Conservation (phyloP, 23 tunicate genomes). For the Ciona savignyi region DNA sequence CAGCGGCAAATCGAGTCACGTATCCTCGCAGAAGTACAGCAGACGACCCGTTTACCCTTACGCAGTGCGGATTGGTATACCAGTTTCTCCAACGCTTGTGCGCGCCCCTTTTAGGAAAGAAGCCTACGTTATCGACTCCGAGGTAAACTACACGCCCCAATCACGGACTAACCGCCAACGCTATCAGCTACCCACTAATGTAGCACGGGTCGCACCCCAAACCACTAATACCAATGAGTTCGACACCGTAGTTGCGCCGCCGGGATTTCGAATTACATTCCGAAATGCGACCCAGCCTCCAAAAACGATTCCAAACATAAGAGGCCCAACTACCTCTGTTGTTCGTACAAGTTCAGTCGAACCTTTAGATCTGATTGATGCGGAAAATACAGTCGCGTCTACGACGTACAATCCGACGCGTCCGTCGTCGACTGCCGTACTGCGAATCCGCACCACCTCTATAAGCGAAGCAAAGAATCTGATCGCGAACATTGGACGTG, state of each 20-base stretch:
- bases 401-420: background rate
- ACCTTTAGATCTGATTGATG: background rate
- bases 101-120: background rate
- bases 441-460: slow-evolving; percentile 6
- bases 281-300: background rate
- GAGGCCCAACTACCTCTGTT: background rate
- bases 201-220: no score
- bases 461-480: slow-evolving; percentile 15
- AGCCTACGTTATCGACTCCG: no score
- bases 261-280: background rate
- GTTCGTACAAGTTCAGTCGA: background rate
- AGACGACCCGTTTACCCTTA: background rate
- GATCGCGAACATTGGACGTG: slow-evolving; percentile 10
- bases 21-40: background rate
- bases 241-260: background rate
- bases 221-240: no score
- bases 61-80: background rate
- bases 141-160: no score
- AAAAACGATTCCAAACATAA: background rate
- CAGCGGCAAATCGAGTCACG: background rate
- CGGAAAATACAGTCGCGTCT: background rate
- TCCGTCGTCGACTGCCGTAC: slow-evolving; percentile 11
- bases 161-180: no score
- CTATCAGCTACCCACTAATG: no score
- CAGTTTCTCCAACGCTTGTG: background rate